Conservation (phyloP, 2,797 vertebrate species). For the Todus mexicanus region DNA sequence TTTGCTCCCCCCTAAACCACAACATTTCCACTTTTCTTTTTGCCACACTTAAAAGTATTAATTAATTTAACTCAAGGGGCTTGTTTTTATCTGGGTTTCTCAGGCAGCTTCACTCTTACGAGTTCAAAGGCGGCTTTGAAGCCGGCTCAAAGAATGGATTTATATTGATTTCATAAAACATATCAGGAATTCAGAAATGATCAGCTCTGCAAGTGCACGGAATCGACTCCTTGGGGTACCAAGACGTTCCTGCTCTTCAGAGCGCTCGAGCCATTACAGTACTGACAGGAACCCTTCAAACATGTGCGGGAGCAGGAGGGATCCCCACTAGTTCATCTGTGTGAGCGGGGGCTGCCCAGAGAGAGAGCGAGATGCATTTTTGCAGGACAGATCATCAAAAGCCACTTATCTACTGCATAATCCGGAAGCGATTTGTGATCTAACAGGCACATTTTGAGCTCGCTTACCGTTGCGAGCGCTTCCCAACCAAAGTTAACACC, state of each 20-base stretch:
- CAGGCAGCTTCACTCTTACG: conserved; percentile 7
- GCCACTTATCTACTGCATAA: not conserved
- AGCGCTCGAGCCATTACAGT: not conserved
- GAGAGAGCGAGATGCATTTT: not conserved
- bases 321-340: not conserved
- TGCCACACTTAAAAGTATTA: conserved; percentile 13
- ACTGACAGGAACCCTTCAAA: not conserved
- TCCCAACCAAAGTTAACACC: not conserved
- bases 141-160: conserved; percentile 34
- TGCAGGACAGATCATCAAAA: not conserved
- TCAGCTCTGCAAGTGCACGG: not conserved
- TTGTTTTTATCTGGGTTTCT: conserved; percentile 37
- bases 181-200: not conserved
- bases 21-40: not conserved
- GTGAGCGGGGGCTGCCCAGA: rapidly evolving
- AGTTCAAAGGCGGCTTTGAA: conserved; percentile 63
- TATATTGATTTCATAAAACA: conserved; percentile 5
- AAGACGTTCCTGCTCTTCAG: not conserved
- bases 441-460: not conserved
- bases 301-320: not conserved
- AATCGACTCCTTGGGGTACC: not conserved
- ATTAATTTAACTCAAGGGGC: conserved; percentile 41
- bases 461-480: not conserved
- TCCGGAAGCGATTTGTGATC: not conserved
- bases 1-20: not conserved